Base-by-base conservation (phyloP, 2,888 invertebrate genomes). In the Clostera curtula region DNA sequence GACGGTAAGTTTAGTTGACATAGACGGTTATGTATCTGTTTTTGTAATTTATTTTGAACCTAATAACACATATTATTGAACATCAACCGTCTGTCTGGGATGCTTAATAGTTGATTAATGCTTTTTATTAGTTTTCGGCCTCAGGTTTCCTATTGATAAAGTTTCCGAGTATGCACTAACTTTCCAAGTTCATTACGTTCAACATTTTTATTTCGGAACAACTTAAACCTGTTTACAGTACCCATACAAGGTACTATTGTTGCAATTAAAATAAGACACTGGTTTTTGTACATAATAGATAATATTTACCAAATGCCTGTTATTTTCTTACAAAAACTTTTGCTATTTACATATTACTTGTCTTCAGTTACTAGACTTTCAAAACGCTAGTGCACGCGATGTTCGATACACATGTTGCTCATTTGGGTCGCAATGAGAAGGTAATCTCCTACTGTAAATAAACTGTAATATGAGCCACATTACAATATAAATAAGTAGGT, bases 1-100 rank as follows among this genome's bases (percentile, higher is more conserved):
- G 90, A 90, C 86, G 90, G 90, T 90, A 86, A 88, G 90, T 87
- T 63, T 63, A 58, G 58, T 53, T 55, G 53, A 40, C 57, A 54
- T 33, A 24, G 14, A 23, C 15, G 10, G 5, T 4, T n/a, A 5
- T 2, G 10, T 20, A 5, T 22, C n/a, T 22, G 13, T 22, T 22
- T 13, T 22, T 8, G 1, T 12, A 5, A 8, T 22, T 13, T 3
- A n/a, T 7, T 13, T 8, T 8, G 4, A n/a, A n/a, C n/a, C n/a
- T n/a, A n/a, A n/a, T n/a, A n/a, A n/a, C n/a, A n/a, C n/a, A n/a
- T n/a, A n/a, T n/a, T n/a, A n/a, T n/a, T n/a, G n/a, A n/a, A n/a
- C n/a, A n/a, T n/a, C n/a, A n/a, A n/a, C n/a, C n/a, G n/a, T n/a
- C n/a, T n/a, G n/a, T n/a, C n/a, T n/a, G n/a, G n/a, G n/a, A n/a